Base-by-base conservation (phyloP, 2,797 vertebrate species). In the Miichthys miiuy region DNA sequence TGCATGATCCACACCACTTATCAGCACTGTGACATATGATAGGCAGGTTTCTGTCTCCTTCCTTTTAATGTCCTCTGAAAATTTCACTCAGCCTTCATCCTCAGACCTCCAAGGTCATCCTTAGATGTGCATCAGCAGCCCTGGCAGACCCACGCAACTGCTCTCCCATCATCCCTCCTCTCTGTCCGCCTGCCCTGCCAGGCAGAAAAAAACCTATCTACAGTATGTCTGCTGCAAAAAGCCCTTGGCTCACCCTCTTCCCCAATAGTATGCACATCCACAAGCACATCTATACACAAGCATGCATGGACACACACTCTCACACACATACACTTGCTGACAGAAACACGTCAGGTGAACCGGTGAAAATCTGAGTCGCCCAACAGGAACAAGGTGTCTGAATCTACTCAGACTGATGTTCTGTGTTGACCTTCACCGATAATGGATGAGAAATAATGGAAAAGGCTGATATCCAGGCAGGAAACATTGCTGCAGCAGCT, bases 61-160 rank as follows among this genome's bases (percentile, higher is more conserved):
- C 83, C 72, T 87, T 81, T 89, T 88, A 51, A 71, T 89, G 88
- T 89, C 88, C 85, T 89, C 77, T 86, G 82, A 86, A 91, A 83
- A 81, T 84, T 90, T 89, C 63, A 65, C 81, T 91, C 88, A 87
- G 88, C 84, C 81, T 91, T 89, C 90, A 89, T 91, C 77, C 66
- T 82, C 76, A 57, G 83, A 88, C 80, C 83, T 90, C 68, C 89
- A 91, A 94, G 91, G 91, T 93, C 91, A 92, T 83, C 82, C 78
- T 91, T 75, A 91, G 90, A 92, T 90, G 89, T 93, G 89, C 86
- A 84, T 91, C 88, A 83, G 80, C 47, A 75, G 84, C 74, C 81
- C 27, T 84, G 82, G 80, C 87, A 90, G 86, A 86, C 85, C 89
- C 81, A 79, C 46, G n/a, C 73, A 38, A 6, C 75, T 80, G 69